Conservation (phyloP, 2,113 vertebrate species). For the Arvicanthis niloticus region DNA sequence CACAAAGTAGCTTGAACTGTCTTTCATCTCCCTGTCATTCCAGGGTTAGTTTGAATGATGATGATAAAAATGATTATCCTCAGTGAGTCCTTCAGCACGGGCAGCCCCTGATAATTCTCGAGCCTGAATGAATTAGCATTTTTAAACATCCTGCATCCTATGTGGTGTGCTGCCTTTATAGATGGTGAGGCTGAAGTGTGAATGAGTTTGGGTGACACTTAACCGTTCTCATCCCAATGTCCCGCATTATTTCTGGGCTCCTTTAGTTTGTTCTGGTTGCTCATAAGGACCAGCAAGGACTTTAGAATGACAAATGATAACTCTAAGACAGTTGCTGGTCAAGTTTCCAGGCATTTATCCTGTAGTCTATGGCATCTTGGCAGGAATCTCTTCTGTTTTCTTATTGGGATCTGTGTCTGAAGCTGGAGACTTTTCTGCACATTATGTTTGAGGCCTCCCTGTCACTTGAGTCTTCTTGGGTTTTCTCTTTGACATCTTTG, state of each 20-base stretch:
- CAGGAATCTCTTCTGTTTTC: neutral
- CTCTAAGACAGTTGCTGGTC: neutral
- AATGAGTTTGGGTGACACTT: neutral
- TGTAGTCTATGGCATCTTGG: slow-evolving; percentile 16
- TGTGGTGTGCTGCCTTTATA: neutral
- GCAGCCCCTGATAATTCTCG: neutral
- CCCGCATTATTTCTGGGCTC: neutral
- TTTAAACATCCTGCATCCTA: neutral
- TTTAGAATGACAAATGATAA: neutral
- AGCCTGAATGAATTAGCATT: neutral
- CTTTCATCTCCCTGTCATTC: neutral
- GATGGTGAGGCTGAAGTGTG: neutral
- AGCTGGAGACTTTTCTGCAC: neutral
- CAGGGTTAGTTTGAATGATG: neutral
- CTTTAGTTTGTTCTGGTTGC: neutral
- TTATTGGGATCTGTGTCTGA: slow-evolving; percentile 7
- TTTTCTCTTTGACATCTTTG: neutral
- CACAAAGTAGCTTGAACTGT: neutral
- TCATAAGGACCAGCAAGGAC: neutral
- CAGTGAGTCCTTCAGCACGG: neutral
- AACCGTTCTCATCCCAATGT: neutral
- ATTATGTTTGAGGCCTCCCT: neutral
- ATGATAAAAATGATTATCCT: neutral
- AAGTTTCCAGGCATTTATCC: neutral
- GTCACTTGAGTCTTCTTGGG: neutral